These are phyloP conservation scores for Criorhina ranunculi DNA, from an alignment of 2,888 invertebrate species.

Conservation along the genomic window DNA sequence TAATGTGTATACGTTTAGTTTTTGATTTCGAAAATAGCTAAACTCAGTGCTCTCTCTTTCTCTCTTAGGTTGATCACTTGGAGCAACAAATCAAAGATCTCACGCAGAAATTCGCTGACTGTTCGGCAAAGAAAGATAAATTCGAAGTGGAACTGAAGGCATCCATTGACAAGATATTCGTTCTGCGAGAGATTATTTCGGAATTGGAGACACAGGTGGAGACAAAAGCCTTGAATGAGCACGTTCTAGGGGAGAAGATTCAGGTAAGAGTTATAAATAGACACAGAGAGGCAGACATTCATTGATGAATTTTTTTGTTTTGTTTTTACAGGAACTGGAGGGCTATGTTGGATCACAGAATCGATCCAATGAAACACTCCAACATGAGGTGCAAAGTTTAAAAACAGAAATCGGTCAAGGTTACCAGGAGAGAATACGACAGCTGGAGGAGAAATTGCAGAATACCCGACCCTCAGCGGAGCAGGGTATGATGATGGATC, in stretches of 20 bases:
- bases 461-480: constrained; percentile 85
- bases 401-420: constrained; percentile 82
- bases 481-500: constrained; percentile 85
- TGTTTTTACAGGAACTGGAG: constrained; percentile 80
- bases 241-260: constrained; percentile 86
- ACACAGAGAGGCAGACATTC: not conserved
- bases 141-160: constrained; percentile 90
- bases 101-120: constrained; percentile 87
- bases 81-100: constrained; percentile 91
- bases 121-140: constrained; percentile 87
- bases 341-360: constrained; percentile 81
- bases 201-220: constrained; percentile 92
- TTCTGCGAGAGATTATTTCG: constrained; percentile 91
- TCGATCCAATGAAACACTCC: constrained; percentile 82
- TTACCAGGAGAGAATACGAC: constrained; percentile 81
- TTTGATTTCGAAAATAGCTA: constrained; percentile 42
- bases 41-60: constrained; percentile 18
- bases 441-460: constrained; percentile 85
- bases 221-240: constrained; percentile 87
- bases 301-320: not conserved
- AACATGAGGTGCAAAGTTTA: constrained; percentile 82
- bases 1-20: constrained; percentile 43
- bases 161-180: constrained; percentile 90
- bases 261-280: constrained; percentile 78
- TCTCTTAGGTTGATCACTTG: constrained; percentile 90